Conservation (phyloP, 2,888 invertebrate genomes). For the Agelastica alni region DNA sequence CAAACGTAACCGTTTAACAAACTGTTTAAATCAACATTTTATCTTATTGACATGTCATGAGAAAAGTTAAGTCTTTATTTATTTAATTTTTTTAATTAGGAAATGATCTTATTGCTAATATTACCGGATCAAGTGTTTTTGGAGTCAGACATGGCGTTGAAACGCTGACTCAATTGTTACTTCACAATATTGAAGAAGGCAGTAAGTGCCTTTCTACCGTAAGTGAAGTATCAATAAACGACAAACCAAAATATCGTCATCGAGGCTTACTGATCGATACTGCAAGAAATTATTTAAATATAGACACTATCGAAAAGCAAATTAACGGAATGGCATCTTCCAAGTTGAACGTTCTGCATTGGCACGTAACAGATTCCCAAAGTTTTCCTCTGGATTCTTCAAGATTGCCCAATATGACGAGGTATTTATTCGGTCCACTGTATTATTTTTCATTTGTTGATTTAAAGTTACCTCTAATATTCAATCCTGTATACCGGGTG, state of each 20-base stretch:
- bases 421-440: too few relatives aligned
- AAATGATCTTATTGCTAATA: conserved; percentile 59
- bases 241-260: conserved; percentile 80
- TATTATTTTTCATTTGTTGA: too few relatives aligned
- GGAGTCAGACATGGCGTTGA: conserved; percentile 79
- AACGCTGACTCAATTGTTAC: conserved; percentile 72
- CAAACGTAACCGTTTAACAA: too few relatives aligned
- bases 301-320: conserved; percentile 69
- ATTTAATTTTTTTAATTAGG: conserved; percentile 47
- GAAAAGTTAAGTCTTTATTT: neutral
- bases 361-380: conserved; percentile 90
- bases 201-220: conserved; percentile 63
- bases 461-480: too few relatives aligned
- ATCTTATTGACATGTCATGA: neutral
- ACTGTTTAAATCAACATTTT: too few relatives aligned
- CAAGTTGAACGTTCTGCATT: conserved; percentile 92
- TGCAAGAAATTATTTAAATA: conserved; percentile 82
- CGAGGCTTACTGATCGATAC: conserved; percentile 89
- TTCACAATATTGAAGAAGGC: conserved; percentile 43
- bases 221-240: conserved; percentile 67
- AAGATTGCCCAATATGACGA: conserved; percentile 75
- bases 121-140: conserved; percentile 67
- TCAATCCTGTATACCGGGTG: too few relatives aligned
- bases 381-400: conserved; percentile 85
- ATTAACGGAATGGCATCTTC: conserved; percentile 85